phyloP scores from a whole-genome alignment of 2,888 invertebrate species.

The Polyommatus icarus region DNA sequence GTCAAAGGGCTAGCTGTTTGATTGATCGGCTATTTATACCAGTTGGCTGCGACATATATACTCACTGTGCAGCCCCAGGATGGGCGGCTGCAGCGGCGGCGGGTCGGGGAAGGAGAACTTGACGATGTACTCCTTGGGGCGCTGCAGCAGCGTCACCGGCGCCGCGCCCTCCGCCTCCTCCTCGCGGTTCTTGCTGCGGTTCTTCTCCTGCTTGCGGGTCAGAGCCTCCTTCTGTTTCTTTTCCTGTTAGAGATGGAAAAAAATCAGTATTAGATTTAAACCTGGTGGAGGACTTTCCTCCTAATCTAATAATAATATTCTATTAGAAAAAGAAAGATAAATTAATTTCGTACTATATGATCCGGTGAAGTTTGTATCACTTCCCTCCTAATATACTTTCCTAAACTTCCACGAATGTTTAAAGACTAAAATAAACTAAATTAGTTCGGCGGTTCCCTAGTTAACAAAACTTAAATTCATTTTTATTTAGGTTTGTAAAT shows the following conservation, averaged over 20 bases:
- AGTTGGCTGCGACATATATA: too few species aligned
- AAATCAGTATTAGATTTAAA: neutral
- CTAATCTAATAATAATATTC: constrained; percentile 62
- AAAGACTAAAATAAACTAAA: too few species aligned
- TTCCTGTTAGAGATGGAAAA: constrained; percentile 74
- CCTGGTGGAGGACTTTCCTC: too few species aligned
- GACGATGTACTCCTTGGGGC: constrained; percentile 97
- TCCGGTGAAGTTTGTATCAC: too few species aligned
- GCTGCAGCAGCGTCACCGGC: constrained; percentile 87
- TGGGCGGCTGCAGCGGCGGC: constrained; percentile 97
- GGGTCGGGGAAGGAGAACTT: constrained; percentile 99
- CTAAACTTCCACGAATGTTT: too few species aligned
- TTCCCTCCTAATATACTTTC: too few species aligned
- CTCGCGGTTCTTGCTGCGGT: constrained; percentile 89
- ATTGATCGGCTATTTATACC: too few species aligned
- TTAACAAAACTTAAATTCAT: too few species aligned
- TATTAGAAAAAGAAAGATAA: constrained; percentile 45
- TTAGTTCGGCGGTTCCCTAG: too few species aligned
- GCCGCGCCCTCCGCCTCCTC: constrained; percentile 84
- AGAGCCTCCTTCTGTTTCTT: constrained; percentile 95
- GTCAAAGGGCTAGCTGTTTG: too few species aligned
- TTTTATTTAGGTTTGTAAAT: too few species aligned
- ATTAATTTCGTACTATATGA: too few species aligned
- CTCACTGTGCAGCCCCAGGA: constrained; percentile 94
- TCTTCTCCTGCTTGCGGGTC: constrained; percentile 96